phyloP scores from a whole-genome alignment of 2,888 invertebrate genomes.

The Penaeus monodon region DNA sequence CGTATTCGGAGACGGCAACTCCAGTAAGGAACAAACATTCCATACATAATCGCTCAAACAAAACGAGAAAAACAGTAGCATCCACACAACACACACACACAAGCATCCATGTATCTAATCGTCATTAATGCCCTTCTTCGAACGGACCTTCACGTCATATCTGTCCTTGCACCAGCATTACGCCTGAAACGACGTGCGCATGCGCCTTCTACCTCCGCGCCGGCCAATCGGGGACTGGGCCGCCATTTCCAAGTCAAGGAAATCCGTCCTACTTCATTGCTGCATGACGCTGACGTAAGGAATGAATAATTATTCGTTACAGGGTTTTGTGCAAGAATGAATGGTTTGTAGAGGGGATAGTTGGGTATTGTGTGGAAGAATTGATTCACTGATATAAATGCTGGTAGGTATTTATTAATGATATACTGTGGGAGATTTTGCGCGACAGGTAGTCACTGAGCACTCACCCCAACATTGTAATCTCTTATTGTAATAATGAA shows the following conservation, averaged over 20 bases:
- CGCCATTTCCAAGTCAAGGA: neutral
- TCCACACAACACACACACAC: neutral
- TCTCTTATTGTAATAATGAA: no score
- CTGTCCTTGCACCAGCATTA: neutral
- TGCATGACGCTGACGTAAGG: neutral
- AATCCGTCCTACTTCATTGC: neutral
- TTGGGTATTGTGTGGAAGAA: no score
- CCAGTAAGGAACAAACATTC: neutral
- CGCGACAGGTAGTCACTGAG: no score
- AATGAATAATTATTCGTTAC: neutral
- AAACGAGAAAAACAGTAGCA: neutral
- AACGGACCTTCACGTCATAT: no score
- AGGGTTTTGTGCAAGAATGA: no score
- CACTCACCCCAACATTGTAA: no score
- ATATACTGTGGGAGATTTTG: no score
- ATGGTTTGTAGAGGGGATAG: no score
- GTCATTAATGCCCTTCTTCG: neutral
- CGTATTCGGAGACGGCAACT: constrained; percentile 1
- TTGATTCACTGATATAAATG: no score
- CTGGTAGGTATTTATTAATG: no score
- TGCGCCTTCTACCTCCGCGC: neutral
- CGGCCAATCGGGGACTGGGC: neutral
- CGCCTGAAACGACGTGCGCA: neutral
- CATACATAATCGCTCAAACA: no score
- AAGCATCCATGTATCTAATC: neutral